These are phyloP conservation scores for Diorhabda sublineata DNA, from an alignment of 1,140 invertebrate species.

Conservation along the genomic window DNA sequence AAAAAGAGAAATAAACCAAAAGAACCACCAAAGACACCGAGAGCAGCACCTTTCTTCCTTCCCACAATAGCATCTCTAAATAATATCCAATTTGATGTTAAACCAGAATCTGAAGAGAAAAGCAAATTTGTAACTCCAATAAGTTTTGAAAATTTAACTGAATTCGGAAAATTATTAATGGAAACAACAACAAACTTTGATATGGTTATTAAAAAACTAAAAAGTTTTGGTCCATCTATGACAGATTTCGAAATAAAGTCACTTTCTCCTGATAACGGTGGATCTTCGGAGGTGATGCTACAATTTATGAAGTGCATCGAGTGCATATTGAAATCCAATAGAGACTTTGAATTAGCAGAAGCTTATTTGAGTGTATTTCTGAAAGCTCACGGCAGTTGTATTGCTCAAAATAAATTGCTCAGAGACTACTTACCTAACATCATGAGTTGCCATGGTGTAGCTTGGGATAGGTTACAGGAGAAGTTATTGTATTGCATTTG, in stretches of 20 bases:
- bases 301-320: constrained; percentile 78
- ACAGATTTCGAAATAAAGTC: constrained; percentile 88
- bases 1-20: constrained; percentile 90
- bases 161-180: constrained; percentile 62
- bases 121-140: constrained; percentile 55
- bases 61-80: constrained; percentile 83
- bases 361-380: constrained; percentile 89
- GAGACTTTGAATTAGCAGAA: constrained; percentile 88
- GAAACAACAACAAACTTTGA: constrained; percentile 51
- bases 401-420: constrained; percentile 58
- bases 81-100: constrained; percentile 70
- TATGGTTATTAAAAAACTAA: constrained; percentile 68
- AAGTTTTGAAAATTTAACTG: constrained; percentile 59
- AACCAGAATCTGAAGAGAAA: constrained; percentile 47
- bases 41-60: constrained; percentile 91
- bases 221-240: constrained; percentile 74
- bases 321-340: constrained; percentile 68
- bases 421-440: constrained; percentile 57
- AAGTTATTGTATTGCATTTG: constrained; percentile 74
- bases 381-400: constrained; percentile 70
- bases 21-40: constrained; percentile 72
- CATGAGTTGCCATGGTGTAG: constrained; percentile 53
- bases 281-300: constrained; percentile 63
- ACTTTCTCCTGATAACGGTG: constrained; percentile 67
- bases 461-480: constrained; percentile 67